These are phyloP conservation scores for Anguilla marmorata DNA, from an alignment of 2,797 vertebrate genomes.

Conservation along the genomic window DNA sequence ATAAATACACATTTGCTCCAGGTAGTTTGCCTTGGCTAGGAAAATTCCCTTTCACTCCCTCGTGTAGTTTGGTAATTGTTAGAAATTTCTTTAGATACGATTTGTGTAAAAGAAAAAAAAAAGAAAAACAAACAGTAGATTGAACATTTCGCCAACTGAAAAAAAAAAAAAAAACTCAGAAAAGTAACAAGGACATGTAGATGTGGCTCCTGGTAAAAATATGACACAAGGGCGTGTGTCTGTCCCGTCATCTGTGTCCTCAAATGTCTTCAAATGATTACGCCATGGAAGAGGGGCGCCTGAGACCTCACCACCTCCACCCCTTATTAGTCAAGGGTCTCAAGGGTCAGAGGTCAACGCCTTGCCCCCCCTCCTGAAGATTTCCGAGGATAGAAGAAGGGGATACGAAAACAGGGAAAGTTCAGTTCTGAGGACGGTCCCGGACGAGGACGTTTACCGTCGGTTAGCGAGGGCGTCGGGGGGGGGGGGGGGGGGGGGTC, in stretches of 20 bases:
- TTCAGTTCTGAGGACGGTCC: constrained; percentile 13
- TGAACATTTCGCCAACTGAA: constrained; percentile 29
- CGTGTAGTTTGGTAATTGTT: constrained; percentile 20
- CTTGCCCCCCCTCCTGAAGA: neutral
- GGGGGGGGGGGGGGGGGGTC: constrained; percentile 31
- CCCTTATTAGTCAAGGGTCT: neutral
- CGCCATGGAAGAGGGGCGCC: neutral
- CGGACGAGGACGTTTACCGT: neutral
- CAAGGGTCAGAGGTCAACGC: constrained; percentile 1
- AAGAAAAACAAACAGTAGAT: constrained; percentile 4
- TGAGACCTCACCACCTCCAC: neutral
- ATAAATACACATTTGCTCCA: constrained; percentile 64
- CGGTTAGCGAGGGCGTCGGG: neutral
- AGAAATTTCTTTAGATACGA: constrained; percentile 8
- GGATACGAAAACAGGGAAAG: constrained; percentile 3
- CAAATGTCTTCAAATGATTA: neutral
- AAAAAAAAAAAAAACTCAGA: constrained; percentile 23
- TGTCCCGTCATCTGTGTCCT: neutral
- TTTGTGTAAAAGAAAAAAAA: constrained; percentile 34
- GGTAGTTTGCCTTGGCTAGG: constrained; percentile 56
- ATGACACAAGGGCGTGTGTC: neutral
- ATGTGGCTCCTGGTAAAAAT: neutral
- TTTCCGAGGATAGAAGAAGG: neutral
- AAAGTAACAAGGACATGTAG: constrained; percentile 28
- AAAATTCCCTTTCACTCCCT: constrained; percentile 34